Evolutionary conservation across 2,113 vertebrate genomes (phyloP), one percentile per base, ranked within the genome.

Genomic region (Lycaon pictus): DNA sequence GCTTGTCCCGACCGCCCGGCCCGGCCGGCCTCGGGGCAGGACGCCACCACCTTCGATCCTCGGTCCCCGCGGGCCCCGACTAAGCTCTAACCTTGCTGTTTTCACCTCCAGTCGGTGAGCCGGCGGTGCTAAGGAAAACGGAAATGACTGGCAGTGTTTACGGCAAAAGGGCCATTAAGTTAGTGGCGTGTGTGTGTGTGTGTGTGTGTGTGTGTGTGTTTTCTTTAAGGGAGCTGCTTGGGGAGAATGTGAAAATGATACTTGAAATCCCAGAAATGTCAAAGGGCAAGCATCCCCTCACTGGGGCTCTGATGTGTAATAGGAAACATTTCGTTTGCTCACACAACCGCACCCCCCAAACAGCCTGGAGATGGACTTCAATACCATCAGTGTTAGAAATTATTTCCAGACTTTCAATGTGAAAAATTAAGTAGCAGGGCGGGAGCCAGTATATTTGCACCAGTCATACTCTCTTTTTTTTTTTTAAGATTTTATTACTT

Each of bases 41-140:
- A 58, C 43, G 48, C 93, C 90, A 85, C 62, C 35, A 48, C 88
- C 71, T 84, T 56, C 51, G 56, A 51, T 94, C 88, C 95, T 97
- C 94, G 88, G 35, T 63, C 63, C 56, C 32, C 55, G 37, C 15
- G 16, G 15, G 13, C 53, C 1, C 25, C 29, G 15, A 92, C 56
- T 80, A 92, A 96, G 76, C 35, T 95, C 92, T 93, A 90, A 95
- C 82, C 91, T 97, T 97, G 81, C 96, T 97, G 96, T 96, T 97
- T 97, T 63, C 65, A 93, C 85, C 65, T 86, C 77, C 72, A 94
- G 83, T 94, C 77, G 62, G 77, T 94, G 80, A 97, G 77, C 88
- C 53, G 71, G 65, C 76, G 88, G 81, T 71, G 90, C 74, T 81
- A 93, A 97, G 90, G 91, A 93, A 96, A 97, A 95, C 37, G 85